phyloP scores from a whole-genome alignment of 2,888 invertebrate species.

The Oscheius sp. region DNA sequence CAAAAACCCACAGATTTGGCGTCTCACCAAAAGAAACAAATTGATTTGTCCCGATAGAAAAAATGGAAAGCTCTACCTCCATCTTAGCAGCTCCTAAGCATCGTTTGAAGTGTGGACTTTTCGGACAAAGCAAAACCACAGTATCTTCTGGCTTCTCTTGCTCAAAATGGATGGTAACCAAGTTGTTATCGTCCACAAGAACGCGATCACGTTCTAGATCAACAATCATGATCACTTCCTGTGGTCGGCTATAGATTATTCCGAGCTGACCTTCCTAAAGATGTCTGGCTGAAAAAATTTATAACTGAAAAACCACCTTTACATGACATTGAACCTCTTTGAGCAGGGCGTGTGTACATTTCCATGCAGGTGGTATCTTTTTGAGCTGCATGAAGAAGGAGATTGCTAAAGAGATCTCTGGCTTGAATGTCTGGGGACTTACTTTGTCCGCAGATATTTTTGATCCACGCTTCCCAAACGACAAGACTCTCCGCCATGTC shows the following conservation, averaged over 20 bases:
- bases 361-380: constrained; percentile 42
- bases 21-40: no score
- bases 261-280: constrained; percentile 50
- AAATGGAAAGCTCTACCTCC: constrained; percentile 10
- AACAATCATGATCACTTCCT: constrained; percentile 44
- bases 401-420: constrained; percentile 38
- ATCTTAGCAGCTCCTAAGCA: constrained; percentile 28
- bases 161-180: constrained; percentile 38
- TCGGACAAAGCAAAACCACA: constrained; percentile 17
- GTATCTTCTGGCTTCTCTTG: constrained; percentile 15
- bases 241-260: constrained; percentile 48
- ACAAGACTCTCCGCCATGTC: constrained; percentile 50
- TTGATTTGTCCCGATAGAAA: no score
- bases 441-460: constrained; percentile 53
- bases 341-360: constrained; percentile 36
- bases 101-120: constrained; percentile 18
- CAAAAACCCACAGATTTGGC: no score
- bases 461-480: constrained; percentile 58
- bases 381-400: constrained; percentile 52
- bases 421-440: neutral
- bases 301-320: neutral
- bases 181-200: constrained; percentile 38
- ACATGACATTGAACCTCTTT: constrained; percentile 56
- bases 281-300: neutral
- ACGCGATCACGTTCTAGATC: constrained; percentile 39